phyloP scores from a whole-genome alignment of 2,113 vertebrate species.

The Chinchilla lanigera region DNA sequence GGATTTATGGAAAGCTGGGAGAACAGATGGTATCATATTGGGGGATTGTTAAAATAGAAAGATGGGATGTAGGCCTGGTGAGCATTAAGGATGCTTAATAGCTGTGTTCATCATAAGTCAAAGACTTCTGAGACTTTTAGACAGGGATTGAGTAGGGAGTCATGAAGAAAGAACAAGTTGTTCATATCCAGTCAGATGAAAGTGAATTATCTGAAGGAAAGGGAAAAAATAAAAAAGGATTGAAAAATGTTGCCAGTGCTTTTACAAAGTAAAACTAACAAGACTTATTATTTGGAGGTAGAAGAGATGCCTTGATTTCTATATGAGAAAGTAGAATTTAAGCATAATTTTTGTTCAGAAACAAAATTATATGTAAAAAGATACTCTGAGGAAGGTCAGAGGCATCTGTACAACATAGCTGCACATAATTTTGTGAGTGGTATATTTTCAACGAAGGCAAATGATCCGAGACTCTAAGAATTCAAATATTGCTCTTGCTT shows the following conservation, averaged over 20 bases:
- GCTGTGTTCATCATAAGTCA: background rate
- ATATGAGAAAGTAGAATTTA: background rate
- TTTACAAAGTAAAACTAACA: background rate
- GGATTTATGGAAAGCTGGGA: background rate
- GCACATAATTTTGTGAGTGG: constrained; percentile 28
- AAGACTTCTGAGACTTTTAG: constrained; percentile 27
- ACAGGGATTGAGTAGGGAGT: background rate
- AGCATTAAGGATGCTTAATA: background rate
- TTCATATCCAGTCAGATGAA: background rate
- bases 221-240: background rate
- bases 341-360: constrained; percentile 3
- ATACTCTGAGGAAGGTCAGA: background rate
- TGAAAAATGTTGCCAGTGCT: background rate
- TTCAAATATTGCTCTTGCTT: background rate
- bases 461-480: background rate
- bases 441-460: constrained; percentile 23
- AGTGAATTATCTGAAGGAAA: background rate
- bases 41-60: background rate
- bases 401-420: background rate
- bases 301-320: constrained; percentile 4
- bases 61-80: background rate
- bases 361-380: background rate
- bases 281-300: background rate
- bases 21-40: background rate
- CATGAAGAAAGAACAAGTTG: background rate